These are phyloP conservation scores for Zhuqinia jingwanae DNA, from an alignment of 2,888 invertebrate genomes.

Conservation along the genomic window DNA sequence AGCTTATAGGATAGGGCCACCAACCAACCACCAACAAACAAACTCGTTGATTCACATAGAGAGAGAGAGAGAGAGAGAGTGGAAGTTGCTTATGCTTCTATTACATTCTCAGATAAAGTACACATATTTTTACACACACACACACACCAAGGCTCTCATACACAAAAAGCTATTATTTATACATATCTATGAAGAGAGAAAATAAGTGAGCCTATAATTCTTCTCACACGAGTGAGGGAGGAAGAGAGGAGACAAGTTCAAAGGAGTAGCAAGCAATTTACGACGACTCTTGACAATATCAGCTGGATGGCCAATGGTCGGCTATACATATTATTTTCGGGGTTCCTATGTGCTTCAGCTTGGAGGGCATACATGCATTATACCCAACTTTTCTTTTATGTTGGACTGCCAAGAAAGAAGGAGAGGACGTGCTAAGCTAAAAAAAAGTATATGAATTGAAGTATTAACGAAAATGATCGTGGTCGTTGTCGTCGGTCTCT, in stretches of 20 bases:
- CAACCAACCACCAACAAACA: too few relatives aligned
- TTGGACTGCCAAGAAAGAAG: slow-evolving; percentile 56
- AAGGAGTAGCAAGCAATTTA: slow-evolving; percentile 61
- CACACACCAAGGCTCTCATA: neutral
- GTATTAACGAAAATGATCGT: slow-evolving; percentile 62
- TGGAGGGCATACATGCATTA: neutral
- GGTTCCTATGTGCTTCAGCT: neutral
- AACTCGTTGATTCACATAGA: too few relatives aligned
- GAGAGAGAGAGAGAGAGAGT: too few relatives aligned
- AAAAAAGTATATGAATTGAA: slow-evolving; percentile 61
- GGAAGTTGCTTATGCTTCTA: neutral
- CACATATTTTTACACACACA: neutral
- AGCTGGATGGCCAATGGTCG: slow-evolving; percentile 34
- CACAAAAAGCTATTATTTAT: slow-evolving; percentile 21
- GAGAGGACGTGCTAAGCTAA: slow-evolving; percentile 40
- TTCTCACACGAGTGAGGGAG: slow-evolving; percentile 5
- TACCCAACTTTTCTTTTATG: slow-evolving; percentile 26
- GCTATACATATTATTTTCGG: neutral
- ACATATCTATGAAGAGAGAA: slow-evolving; percentile 17
- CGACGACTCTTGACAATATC: slow-evolving; percentile 66
- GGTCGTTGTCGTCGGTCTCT: slow-evolving; percentile 28
- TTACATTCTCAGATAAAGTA: slow-evolving; percentile 4
- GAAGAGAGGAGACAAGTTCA: slow-evolving; percentile 29
- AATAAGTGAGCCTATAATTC: slow-evolving; percentile 41
- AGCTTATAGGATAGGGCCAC: too few relatives aligned